Evolutionary conservation across 2,797 vertebrate genomes (phyloP), one percentile per base, ranked within the genome.

Genomic region (Rousettus madagascariensis): DNA sequence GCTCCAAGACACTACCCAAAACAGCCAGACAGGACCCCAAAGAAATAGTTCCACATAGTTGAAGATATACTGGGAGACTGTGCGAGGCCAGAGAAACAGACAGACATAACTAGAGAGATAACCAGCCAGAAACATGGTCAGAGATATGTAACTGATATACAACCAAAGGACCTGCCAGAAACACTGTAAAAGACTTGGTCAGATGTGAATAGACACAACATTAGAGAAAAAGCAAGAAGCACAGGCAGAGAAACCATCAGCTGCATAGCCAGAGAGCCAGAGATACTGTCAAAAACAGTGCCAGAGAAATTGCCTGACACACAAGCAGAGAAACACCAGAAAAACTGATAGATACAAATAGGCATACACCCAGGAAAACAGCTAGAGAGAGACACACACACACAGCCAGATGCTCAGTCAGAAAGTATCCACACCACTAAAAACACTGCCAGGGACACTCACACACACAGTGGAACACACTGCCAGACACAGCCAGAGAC

Each of bases 281-380:
- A 77, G 94, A 95, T 43, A 87, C 59, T 36, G 63, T 94, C 41
- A 80, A 95, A 96, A 89, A 95, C 38, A 16, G 3, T 20, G 84
- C 97, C 93, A 91, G 80, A 79, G 87, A 91, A 88, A 75, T 85
- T 71, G 84, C 94, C 94, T 91, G 95, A 97, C 88, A 86, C 87
- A 96, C 92, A 95, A 69, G 95, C 95, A 92, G 85, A 96, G 82
- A 92, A 94, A 84, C 51, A 94, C 84, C 96, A 96, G 88, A 94
- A 90, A 83, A 88, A 95, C 51, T 41, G 95, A 92, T 26, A 96
- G 97, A 89, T 63, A 55, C 95, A 90, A 85, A 92, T n/a, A 97
- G 95, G 92, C 96, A 24, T 8, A 90, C 90, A 94, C 97, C 69
- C 92, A 93, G 94, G 90, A 83, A 93, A 90, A 92, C 95, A 86